phyloP scores from a whole-genome alignment of 2,888 invertebrate species.

The Chrysolina haemoptera region DNA sequence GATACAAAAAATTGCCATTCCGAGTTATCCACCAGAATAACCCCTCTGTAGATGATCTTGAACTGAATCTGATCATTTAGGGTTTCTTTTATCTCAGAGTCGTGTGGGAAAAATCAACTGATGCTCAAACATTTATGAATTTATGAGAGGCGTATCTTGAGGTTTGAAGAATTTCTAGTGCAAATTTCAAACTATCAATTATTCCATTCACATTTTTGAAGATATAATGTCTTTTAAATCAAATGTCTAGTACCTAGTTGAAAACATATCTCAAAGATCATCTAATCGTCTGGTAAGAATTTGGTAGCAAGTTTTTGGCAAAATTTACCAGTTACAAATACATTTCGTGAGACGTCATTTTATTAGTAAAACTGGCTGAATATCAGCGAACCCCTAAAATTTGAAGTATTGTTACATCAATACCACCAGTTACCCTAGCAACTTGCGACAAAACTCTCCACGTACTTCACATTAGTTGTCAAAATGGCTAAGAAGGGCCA shows the following conservation, averaged over 20 bases:
- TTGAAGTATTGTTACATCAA: conserved; percentile 29
- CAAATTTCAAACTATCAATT: too few relatives aligned
- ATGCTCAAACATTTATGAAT: background rate
- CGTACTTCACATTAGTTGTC: conserved; percentile 30
- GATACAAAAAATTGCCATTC: conserved; percentile 60
- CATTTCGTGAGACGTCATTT: too few relatives aligned
- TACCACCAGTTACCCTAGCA: conserved; percentile 37
- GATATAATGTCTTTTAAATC: too few relatives aligned
- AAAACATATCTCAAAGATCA: too few relatives aligned
- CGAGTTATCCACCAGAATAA: conserved; percentile 50
- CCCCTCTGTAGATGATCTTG: background rate
- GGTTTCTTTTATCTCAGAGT: background rate
- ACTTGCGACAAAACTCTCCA: conserved; percentile 34
- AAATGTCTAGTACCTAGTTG: too few relatives aligned
- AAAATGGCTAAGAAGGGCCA: conserved; percentile 83
- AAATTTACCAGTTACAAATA: too few relatives aligned
- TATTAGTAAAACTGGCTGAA: too few relatives aligned
- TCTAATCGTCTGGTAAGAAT: too few relatives aligned
- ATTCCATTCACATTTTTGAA: too few relatives aligned
- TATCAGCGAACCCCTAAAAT: background rate
- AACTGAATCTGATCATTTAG: conserved; percentile 52
- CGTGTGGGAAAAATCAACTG: background rate
- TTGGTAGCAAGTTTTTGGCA: too few relatives aligned
- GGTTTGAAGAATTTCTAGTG: too few relatives aligned
- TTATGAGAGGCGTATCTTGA: too few relatives aligned